Evolutionary conservation across 2,113 vertebrate genomes (phyloP).

Genomic region (Hippocampus comes): DNA sequence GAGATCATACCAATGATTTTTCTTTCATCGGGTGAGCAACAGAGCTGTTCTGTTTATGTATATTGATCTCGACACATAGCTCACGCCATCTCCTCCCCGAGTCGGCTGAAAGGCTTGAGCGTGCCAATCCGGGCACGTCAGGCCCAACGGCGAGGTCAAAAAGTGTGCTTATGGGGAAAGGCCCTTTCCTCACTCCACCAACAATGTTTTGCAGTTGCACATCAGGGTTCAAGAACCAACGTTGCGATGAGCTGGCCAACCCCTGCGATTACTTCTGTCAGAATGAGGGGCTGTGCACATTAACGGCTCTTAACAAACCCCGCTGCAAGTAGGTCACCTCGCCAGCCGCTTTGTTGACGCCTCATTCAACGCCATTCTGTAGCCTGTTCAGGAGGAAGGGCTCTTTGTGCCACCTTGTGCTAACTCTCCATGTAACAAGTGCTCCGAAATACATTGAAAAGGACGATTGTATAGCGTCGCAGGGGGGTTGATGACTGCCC

Average conservation of each 20-base stretch:
- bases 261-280: conserved; percentile 99
- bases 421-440: conserved; percentile 57
- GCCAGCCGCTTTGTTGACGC: conserved; percentile 36
- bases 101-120: conserved; percentile 24
- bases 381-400: conserved; percentile 30
- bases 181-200: conserved; percentile 73
- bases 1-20: no score
- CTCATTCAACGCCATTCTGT: conserved; percentile 49
- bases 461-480: background rate
- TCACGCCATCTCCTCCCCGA: conserved; percentile 1
- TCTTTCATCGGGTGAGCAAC: no score
- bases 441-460: background rate
- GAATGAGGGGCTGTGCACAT: conserved; percentile 99
- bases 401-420: conserved; percentile 34
- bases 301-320: conserved; percentile 99
- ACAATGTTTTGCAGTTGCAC: conserved; percentile 99
- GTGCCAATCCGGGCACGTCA: conserved; percentile 30
- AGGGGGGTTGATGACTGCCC: background rate
- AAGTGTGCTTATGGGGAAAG: conserved; percentile 36
- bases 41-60: no score
- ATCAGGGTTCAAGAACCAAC: conserved; percentile 99
- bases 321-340: conserved; percentile 98
- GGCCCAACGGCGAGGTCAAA: conserved; percentile 33
- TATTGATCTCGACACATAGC: no score
- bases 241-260: conserved; percentile 99